These are phyloP conservation scores for Brachypodius melanocephalos DNA, from an alignment of 2,113 vertebrate species.

Conservation along the genomic window DNA sequence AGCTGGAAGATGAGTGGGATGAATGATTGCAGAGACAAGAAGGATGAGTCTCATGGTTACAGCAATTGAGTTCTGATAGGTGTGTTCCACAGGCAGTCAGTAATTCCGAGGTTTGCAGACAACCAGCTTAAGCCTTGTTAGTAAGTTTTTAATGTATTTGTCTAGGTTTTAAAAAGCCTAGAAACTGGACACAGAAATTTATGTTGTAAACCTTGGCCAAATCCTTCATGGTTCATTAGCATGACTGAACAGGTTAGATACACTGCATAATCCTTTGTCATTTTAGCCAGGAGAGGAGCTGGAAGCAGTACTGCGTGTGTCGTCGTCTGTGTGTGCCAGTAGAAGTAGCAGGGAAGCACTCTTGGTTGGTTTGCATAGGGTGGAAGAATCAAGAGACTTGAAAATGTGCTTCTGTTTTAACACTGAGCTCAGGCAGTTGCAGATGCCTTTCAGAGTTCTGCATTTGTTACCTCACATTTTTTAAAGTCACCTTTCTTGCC, in stretches of 20 bases:
- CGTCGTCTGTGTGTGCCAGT: background rate
- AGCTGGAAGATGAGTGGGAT: background rate
- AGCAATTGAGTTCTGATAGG: background rate
- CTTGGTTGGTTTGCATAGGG: background rate
- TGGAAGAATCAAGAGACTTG: background rate
- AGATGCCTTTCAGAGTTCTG: background rate
- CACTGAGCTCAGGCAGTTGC: rapidly evolving
- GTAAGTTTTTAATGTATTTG: background rate
- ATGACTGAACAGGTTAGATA: background rate
- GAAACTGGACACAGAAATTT: background rate
- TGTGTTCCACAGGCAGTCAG: background rate
- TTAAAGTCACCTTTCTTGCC: background rate
- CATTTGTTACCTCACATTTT: background rate
- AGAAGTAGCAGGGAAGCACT: background rate
- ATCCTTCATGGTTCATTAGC: background rate
- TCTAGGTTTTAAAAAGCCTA: background rate
- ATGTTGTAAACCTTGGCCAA: background rate
- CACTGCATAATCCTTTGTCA: background rate
- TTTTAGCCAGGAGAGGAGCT: background rate
- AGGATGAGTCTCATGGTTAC: background rate
- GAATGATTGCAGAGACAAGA: background rate
- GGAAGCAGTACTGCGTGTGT: background rate
- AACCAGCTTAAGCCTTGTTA: background rate
- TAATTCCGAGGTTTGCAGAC: background rate
- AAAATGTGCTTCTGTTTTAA: background rate